Percentiles rank a stretch among this genome's conserved stretches.
phyloP scores from a whole-genome alignment of 2,113 vertebrate species.

The Jacana jacana region DNA sequence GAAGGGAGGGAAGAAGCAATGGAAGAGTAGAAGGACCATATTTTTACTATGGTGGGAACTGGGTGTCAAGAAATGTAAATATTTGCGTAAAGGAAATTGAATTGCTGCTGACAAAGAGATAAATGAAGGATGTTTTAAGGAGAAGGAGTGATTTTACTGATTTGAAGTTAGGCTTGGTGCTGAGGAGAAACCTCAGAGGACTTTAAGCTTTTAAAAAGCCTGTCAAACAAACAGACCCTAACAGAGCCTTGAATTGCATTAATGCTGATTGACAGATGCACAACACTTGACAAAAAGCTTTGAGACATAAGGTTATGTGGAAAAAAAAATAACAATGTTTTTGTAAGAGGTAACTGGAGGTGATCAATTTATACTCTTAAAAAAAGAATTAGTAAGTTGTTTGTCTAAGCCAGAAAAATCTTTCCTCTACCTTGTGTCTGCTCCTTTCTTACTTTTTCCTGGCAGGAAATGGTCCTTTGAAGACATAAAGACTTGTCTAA shows the following conservation, averaged over 20 bases:
- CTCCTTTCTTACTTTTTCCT: background rate
- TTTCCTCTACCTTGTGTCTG: background rate
- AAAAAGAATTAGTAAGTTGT: background rate
- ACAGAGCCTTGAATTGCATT: background rate
- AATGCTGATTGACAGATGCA: background rate
- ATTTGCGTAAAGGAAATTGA: background rate
- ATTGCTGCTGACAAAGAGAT: background rate
- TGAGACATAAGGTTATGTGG: background rate
- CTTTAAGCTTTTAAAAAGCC: background rate
- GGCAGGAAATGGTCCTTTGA: slow-evolving; percentile 30
- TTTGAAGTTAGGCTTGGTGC: background rate
- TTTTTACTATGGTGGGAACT: background rate
- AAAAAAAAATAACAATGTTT: background rate
- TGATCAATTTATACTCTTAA: background rate
- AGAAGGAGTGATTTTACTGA: background rate
- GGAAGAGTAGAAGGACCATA: background rate
- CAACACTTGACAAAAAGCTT: background rate
- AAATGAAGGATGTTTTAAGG: background rate
- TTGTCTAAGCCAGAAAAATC: background rate
- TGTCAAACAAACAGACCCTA: background rate
- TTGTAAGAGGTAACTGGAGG: background rate
- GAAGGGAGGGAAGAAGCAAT: background rate
- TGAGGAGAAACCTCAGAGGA: background rate
- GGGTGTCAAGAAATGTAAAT: background rate
- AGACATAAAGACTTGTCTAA: background rate